A percentile compares a stretch with the other conserved stretches of the same genome.
Evolutionary conservation across 2,888 invertebrate genomes (phyloP).

Genomic region (Andrena haemorrhoa): DNA sequence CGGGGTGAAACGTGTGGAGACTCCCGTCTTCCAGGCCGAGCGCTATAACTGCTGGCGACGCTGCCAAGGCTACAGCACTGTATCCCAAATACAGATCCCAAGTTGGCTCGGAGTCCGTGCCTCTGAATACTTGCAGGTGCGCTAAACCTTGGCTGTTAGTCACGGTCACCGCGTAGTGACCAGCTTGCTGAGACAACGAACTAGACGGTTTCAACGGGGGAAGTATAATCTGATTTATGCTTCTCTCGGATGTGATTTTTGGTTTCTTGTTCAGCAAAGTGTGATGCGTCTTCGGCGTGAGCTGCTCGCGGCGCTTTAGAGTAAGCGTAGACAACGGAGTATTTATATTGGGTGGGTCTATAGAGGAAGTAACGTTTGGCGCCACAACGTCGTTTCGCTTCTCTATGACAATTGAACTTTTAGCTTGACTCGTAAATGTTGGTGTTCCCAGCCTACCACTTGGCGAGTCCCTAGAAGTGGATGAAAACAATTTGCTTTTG

Average conservation of each 20-base stretch:
- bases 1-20: constrained; percentile 82
- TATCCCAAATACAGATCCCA: constrained; percentile 83
- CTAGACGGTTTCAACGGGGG: constrained; percentile 80
- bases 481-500: constrained; percentile 6
- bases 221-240: constrained; percentile 75
- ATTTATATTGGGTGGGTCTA: constrained; percentile 71
- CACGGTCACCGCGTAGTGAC: constrained; percentile 82
- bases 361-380: constrained; percentile 84
- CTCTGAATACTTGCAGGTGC: constrained; percentile 82
- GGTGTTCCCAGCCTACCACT: constrained; percentile 86
- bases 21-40: constrained; percentile 82
- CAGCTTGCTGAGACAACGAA: constrained; percentile 81
- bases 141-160: constrained; percentile 80
- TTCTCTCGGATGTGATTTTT: constrained; percentile 78
- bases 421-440: constrained; percentile 91
- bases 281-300: constrained; percentile 71
- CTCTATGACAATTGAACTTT: constrained; percentile 93
- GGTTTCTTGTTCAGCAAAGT: constrained; percentile 76
- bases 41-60: constrained; percentile 81
- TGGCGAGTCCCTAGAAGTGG: constrained; percentile 82
- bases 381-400: constrained; percentile 89
- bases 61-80: constrained; percentile 81
- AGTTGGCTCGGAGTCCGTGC: constrained; percentile 80
- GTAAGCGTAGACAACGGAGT: constrained; percentile 73
- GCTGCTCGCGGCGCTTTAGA: constrained; percentile 80